Evolutionary conservation across 2,797 vertebrate species (phyloP), one percentile per base, ranked within the genome.

Genomic region (Toxotes lorentzi): DNA sequence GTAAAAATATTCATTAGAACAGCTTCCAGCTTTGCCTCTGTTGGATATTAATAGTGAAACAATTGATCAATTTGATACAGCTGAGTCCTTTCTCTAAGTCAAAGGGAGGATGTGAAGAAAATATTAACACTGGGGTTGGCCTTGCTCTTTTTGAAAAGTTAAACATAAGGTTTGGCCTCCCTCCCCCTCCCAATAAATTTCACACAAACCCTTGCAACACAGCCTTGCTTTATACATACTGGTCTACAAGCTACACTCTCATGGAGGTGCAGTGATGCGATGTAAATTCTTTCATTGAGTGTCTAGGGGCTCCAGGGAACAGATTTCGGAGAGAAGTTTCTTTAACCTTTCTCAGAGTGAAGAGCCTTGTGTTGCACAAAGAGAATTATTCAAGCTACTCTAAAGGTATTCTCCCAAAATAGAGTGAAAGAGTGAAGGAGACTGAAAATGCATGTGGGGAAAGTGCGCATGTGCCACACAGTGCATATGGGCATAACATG

Each of bases 361-460:
- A 62, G 73, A 71, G 50, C 54, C 82, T 84, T 65, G 57, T 69
- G 59, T 69, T 81, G 56, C 79, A 88, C 86, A 93, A 90, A 91
- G 75, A 67, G 82, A 93, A 91, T 93, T 87, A 92, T 92, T 93
- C 69, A 92, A 69, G 69, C 66, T 45, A 7, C 82, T 89, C 70
- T 73, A 58, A 87, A 83, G 73, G 71, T 83, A 72, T 79, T 76
- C 56, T 81, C 73, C 60, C 32, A 72, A 81, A 78, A 82, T 62
- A 85, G 32, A 74, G 62, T 41, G 41, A 70, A 63, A 79, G 34
- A 41, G 48, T 41, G 53, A 69, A 41, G 6, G 63, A 43, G 65
- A 58, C 40, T 35, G 61, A 40, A 67, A 40, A 40, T 60, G 27
- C 27, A 38, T 66, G 65, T 35, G 16, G 47, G 9, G 13, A 50